Percentiles rank a stretch among this genome's conserved stretches.
Evolutionary conservation across 1,140 invertebrate species (phyloP).

Genomic region (Zaprionus nigranus): DNA sequence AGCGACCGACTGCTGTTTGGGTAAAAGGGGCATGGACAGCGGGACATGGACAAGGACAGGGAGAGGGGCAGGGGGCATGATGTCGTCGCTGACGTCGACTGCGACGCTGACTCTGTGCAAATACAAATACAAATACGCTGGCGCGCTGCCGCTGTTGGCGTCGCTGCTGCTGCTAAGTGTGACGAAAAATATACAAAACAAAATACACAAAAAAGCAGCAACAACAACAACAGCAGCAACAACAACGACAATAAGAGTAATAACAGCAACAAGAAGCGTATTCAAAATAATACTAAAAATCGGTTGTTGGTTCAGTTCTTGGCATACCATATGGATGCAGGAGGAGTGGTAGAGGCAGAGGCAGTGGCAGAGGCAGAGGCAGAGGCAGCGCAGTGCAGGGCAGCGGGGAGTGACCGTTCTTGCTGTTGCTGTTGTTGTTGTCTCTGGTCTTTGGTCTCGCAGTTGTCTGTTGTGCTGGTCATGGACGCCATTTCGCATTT

Average conservation of each 20-base stretch:
- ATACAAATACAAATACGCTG: slow-evolving; percentile 60
- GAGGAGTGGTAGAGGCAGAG: not conserved
- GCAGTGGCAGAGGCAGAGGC: slow-evolving; percentile 5
- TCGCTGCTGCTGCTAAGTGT: slow-evolving; percentile 71
- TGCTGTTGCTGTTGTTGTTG: slow-evolving; percentile 33
- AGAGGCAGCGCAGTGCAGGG: slow-evolving; percentile 10
- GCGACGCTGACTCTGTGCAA: slow-evolving; percentile 64
- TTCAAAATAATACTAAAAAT: slow-evolving; percentile 81
- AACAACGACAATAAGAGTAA: slow-evolving; percentile 61
- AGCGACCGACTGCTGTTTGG: slow-evolving; percentile 44
- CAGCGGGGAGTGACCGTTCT: slow-evolving; percentile 24
- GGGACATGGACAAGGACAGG: slow-evolving; percentile 8
- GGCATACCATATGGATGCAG: slow-evolving; percentile 44
- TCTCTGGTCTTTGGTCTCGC: slow-evolving; percentile 28
- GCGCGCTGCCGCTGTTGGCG: slow-evolving; percentile 35
- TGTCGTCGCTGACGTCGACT: slow-evolving; percentile 29
- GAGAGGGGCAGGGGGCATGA: slow-evolving; percentile 48
- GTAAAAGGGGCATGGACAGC: not conserved
- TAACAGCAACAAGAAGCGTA: slow-evolving; percentile 69
- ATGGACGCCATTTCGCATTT: slow-evolving; percentile 77
- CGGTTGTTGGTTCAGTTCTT: slow-evolving; percentile 60
- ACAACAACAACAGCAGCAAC: slow-evolving; percentile 50
- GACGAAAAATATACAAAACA: slow-evolving; percentile 82
- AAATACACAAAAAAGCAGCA: slow-evolving; percentile 71
- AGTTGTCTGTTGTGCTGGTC: slow-evolving; percentile 68